Conservation (phyloP, 2,888 invertebrate genomes). For the Actias luna region DNA sequence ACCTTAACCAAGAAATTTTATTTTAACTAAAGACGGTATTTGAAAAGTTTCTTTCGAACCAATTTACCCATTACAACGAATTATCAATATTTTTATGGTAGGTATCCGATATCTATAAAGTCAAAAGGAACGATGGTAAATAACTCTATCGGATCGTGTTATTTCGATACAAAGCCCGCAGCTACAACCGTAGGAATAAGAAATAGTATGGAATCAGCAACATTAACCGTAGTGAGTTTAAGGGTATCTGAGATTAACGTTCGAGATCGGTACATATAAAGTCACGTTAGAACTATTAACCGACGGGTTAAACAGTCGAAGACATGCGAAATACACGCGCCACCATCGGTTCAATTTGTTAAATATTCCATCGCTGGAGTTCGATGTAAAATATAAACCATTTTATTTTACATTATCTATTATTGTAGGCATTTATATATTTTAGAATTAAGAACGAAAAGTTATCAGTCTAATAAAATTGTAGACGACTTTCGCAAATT, state of each 20-base stretch:
- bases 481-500: too few species aligned
- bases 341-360: background rate
- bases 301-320: slow-evolving; percentile 56
- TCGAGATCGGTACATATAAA: slow-evolving; percentile 59
- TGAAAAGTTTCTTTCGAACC: background rate
- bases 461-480: too few species aligned
- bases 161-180: slow-evolving; percentile 34
- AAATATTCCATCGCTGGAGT: background rate
- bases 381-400: too few species aligned
- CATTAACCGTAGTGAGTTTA: slow-evolving; percentile 48
- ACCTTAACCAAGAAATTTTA: background rate
- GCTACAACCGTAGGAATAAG: slow-evolving; percentile 45
- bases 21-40: background rate
- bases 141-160: slow-evolving; percentile 38
- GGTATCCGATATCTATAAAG: slow-evolving; percentile 18
- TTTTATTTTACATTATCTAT: too few species aligned
- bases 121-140: slow-evolving; percentile 29
- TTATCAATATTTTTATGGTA: background rate
- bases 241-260: slow-evolving; percentile 54
- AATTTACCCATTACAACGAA: background rate
- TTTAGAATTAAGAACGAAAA: too few species aligned
- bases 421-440: too few species aligned
- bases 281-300: slow-evolving; percentile 74
- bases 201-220: slow-evolving; percentile 60
- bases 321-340: slow-evolving; percentile 54